A percentile compares a stretch with the other conserved stretches of the same genome.
phyloP scores from a whole-genome alignment of 2,888 invertebrate genomes.

The Amblyjoppa fuscipennis region DNA sequence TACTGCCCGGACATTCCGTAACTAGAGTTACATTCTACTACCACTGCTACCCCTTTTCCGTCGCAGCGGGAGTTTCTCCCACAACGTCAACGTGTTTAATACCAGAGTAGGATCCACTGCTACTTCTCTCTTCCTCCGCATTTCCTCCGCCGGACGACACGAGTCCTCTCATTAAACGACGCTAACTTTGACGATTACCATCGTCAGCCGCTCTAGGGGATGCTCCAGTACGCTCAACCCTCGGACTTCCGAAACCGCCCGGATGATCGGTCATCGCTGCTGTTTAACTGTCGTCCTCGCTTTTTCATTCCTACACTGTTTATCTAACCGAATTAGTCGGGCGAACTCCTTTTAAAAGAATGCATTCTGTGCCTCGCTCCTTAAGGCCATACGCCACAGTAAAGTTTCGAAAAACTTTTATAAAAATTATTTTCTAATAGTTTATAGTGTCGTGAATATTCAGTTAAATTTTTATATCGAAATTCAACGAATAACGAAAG shows the following conservation, averaged over 20 bases:
- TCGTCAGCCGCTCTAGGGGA: slow-evolving; percentile 2
- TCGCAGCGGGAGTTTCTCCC: slow-evolving; percentile 32
- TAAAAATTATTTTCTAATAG: no score
- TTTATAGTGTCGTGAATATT: no score
- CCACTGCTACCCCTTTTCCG: not conserved
- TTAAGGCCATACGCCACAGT: no score
- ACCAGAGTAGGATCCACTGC: slow-evolving; percentile 17
- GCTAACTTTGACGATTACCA: slow-evolving; percentile 56
- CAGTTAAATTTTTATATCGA: no score
- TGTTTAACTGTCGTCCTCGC: not conserved
- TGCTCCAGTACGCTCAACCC: not conserved
- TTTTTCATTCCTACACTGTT: not conserved
- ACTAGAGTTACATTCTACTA: slow-evolving; percentile 53
- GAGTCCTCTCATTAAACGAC: slow-evolving; percentile 46
- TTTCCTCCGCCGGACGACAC: slow-evolving; percentile 29
- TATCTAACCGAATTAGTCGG: not conserved
- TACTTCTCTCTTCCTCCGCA: slow-evolving; percentile 14
- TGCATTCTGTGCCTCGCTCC: no score
- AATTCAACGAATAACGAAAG: no score
- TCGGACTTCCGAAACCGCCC: not conserved
- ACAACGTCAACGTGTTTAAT: slow-evolving; percentile 25
- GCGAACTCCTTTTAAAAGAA: no score
- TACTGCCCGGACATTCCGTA: slow-evolving; percentile 50
- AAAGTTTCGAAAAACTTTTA: no score
- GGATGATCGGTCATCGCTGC: slow-evolving; percentile 17